Conservation (phyloP, 1,140 invertebrate genomes). For the Drosophila nigrodunni region DNA sequence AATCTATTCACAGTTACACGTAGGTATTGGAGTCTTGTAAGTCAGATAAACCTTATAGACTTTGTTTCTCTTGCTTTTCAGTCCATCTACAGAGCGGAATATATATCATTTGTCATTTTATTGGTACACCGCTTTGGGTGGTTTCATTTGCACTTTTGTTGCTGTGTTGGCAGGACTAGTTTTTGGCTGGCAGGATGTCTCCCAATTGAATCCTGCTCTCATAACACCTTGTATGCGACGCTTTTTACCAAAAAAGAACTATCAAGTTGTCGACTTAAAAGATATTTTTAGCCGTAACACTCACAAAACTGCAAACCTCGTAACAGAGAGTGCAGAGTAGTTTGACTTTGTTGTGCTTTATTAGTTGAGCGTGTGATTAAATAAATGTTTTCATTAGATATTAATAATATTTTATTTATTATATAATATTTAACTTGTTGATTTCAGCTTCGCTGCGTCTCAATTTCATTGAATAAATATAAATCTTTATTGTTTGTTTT, state of each 20-base stretch:
- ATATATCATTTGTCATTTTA: slow-evolving; percentile 73
- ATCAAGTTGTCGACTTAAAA: slow-evolving; percentile 52
- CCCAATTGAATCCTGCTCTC: slow-evolving; percentile 65
- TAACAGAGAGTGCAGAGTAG: not conserved
- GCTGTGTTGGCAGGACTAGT: slow-evolving; percentile 47
- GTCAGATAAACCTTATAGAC: not conserved
- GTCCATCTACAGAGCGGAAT: slow-evolving; percentile 66
- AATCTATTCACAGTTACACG: slow-evolving; percentile 59
- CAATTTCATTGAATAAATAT: slow-evolving; percentile 8
- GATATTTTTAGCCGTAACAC: slow-evolving; percentile 58
- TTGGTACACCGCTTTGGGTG: slow-evolving; percentile 70
- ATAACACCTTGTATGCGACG: slow-evolving; percentile 71
- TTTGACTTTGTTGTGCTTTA: not conserved
- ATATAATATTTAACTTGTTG: too few relatives aligned
- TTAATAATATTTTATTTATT: too few relatives aligned
- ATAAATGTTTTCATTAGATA: too few relatives aligned
- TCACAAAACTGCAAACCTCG: not conserved
- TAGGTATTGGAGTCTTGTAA: slow-evolving; percentile 28
- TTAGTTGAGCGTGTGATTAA: too few relatives aligned
- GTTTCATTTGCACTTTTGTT: slow-evolving; percentile 51
- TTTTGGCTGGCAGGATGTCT: slow-evolving; percentile 64
- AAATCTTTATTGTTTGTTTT: not conserved
- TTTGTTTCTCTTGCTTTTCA: slow-evolving; percentile 7
- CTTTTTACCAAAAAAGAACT: slow-evolving; percentile 64
- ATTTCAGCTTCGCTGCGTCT: too few relatives aligned